Evolutionary conservation across 2,797 vertebrate species (phyloP).

Genomic region (Myiothlypis coronata): DNA sequence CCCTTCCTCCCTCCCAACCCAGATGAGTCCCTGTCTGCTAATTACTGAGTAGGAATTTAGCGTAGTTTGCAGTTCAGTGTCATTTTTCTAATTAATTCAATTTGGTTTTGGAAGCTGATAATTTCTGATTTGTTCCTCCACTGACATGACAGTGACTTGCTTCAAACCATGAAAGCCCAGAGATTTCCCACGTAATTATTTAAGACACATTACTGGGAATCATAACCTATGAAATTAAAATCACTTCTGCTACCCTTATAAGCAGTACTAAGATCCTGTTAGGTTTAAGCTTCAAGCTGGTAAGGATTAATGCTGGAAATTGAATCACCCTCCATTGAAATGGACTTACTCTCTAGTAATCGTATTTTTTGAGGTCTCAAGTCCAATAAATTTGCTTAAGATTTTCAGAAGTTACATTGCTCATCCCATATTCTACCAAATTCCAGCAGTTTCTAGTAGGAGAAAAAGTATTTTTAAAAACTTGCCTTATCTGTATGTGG

Average conservation of each 20-base stretch:
- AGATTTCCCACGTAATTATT: not conserved
- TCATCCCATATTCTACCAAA: not conserved
- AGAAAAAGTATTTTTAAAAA: not conserved
- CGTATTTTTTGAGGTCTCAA: not conserved
- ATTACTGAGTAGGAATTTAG: not conserved
- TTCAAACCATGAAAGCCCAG: not conserved
- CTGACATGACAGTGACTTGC: not conserved
- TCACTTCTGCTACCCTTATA: not conserved
- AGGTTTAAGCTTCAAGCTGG: not conserved
- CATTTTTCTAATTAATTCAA: not conserved
- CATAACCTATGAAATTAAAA: not conserved
- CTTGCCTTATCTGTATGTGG: not conserved
- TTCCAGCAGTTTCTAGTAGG: not conserved
- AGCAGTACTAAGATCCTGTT: not conserved
- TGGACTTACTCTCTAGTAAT: not conserved
- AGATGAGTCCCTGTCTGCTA: not conserved
- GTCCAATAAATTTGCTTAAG: not conserved
- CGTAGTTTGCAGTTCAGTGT: not conserved
- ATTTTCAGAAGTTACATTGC: not conserved
- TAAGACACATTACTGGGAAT: not conserved
- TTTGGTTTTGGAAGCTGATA: not conserved
- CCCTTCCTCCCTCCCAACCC: fast-evolving
- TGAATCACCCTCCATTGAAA: not conserved
- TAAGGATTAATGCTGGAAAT: not conserved
- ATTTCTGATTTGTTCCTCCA: not conserved